Evolutionary conservation across 1,140 invertebrate species (phyloP).

Genomic region (Lordiphosa clarofinis): DNA sequence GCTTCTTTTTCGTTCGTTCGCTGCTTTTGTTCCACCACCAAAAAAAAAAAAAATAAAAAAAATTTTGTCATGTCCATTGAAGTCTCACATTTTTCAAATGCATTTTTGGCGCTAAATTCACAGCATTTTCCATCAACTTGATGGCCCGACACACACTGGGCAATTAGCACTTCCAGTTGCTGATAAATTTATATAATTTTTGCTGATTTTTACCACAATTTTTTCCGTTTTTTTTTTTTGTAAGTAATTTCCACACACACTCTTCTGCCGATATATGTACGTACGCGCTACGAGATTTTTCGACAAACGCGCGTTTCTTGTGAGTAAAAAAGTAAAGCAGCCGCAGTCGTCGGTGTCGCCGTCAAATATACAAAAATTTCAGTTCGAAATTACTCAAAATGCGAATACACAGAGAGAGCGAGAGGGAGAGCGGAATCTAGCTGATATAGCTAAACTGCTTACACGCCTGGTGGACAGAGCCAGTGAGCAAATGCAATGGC

Average conservation of each 20-base stretch:
- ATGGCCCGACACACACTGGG: constrained; percentile 24
- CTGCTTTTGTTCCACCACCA: constrained; percentile 63
- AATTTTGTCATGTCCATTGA: constrained; percentile 71
- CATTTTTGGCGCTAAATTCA: constrained; percentile 61
- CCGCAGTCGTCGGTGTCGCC: constrained; percentile 59
- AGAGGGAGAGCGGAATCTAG: too few relatives aligned
- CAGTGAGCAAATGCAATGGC: neutral
- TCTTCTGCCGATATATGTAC: constrained; percentile 56
- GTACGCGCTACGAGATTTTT: constrained; percentile 63
- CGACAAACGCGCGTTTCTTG: constrained; percentile 77
- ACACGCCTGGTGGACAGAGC: constrained; percentile 11
- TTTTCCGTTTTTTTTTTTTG: constrained; percentile 33
- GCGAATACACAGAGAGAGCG: constrained; percentile 52
- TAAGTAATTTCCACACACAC: constrained; percentile 72
- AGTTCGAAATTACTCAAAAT: constrained; percentile 75
- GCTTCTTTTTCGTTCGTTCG: constrained; percentile 46
- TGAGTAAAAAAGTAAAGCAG: constrained; percentile 51
- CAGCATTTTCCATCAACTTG: constrained; percentile 29
- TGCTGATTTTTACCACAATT: constrained; percentile 69
- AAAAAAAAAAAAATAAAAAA: constrained; percentile 60
- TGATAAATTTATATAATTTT: constrained; percentile 66
- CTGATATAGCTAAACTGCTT: constrained; percentile 29
- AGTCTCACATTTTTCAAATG: constrained; percentile 72
- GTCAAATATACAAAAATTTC: constrained; percentile 79
- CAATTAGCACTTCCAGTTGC: constrained; percentile 37